These are phyloP conservation scores for Odontothrips loti DNA, from an alignment of 2,888 invertebrate species.

Conservation along the genomic window DNA sequence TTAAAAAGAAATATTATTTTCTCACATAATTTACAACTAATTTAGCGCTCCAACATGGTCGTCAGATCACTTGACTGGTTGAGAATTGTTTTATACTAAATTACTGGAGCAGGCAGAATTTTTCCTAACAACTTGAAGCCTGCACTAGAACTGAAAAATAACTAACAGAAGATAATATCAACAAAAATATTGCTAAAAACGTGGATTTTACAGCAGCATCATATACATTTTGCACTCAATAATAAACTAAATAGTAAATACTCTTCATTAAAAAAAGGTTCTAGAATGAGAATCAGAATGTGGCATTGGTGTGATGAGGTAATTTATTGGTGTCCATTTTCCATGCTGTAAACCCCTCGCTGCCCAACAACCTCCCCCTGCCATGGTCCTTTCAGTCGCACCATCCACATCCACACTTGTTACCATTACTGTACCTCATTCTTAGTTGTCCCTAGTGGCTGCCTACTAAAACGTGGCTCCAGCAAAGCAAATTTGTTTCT, in stretches of 20 bases:
- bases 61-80: constrained; percentile 33
- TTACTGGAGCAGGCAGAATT: constrained; percentile 13
- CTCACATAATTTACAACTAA: constrained; percentile 15
- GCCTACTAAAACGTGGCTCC: constrained; percentile 42
- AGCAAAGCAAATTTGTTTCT: constrained; percentile 37
- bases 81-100: constrained; percentile 36
- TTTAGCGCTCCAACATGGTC: constrained; percentile 4
- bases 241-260: constrained; percentile 37
- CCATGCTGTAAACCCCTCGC: constrained; percentile 3
- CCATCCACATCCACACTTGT: constrained; percentile 29
- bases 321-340: constrained; percentile 15
- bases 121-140: constrained; percentile 22
- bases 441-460: constrained; percentile 38
- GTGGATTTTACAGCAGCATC: constrained; percentile 40
- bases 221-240: constrained; percentile 40
- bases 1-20: constrained; percentile 26
- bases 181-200: constrained; percentile 32
- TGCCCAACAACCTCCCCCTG: background rate
- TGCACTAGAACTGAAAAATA: constrained; percentile 35
- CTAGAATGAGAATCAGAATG: constrained; percentile 36
- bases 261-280: constrained; percentile 38
- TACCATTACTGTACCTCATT: constrained; percentile 31
- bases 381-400: constrained; percentile 19
- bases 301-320: constrained; percentile 35
- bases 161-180: constrained; percentile 37